Evolutionary conservation across 2,888 invertebrate genomes (phyloP), one percentile per base, ranked within the genome.

Genomic region (Mermis nigrescens): DNA sequence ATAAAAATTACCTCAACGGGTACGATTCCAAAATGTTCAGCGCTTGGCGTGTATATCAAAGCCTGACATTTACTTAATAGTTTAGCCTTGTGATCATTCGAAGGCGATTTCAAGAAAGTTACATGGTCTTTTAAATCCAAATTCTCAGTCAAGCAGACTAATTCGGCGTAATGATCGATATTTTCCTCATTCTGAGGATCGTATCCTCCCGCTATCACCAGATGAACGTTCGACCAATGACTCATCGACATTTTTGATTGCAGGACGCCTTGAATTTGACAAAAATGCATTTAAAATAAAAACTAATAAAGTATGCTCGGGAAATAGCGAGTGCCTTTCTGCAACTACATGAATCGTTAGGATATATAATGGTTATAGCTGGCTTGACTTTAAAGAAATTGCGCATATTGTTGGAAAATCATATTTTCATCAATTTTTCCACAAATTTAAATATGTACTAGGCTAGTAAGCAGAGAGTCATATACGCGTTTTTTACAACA

Each of bases 21-120:
- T 7, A 98, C 98, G 68, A 99, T 99, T 2, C 98, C 98, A 78
- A 98, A 98, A 76, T 99, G 98, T 74, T 99, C 98, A 72, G 86
- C 86, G 1, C 84, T 82, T 1, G 98, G 98, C 4, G 98, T 99
- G 71, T 99, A 99, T 27, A 98, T 71, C 26, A 99, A 76, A 63
- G 86, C 84, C 58, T 82, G 80, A 66, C 86, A 83, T 60, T 81
- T 76, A 38, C 80, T 76, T n/a, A 98, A 77, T 26, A 98, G 76
- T 19, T 83, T 80, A 3, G 85, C 79, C 76, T 99, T 99, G 59
- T 83, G 80, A 46, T 79, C 75, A 71, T 95, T 92, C 55, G 82
- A 82, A 1, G 91, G 87, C 0, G 94, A 94, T 66, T 84, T 83
- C 61, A 92, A 76, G 69, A 94, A 85, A 57, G 83, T 82, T 0